Evolutionary conservation across 2,888 invertebrate genomes (phyloP).

Genomic region (Microplitis deprimator): DNA sequence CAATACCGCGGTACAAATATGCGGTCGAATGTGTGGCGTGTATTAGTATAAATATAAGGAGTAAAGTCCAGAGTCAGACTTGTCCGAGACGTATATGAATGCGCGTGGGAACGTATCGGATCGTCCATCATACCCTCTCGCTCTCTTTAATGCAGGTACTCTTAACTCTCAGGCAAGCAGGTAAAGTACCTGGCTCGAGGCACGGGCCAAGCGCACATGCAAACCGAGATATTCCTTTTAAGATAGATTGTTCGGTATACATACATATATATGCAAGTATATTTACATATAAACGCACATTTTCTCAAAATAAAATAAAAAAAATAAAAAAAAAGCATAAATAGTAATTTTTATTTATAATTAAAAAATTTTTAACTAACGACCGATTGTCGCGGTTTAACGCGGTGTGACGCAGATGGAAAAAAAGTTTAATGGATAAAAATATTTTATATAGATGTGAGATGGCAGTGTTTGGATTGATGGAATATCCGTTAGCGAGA

Average conservation of each 20-base stretch:
- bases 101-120: conserved; percentile 69
- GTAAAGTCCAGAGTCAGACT: conserved; percentile 37
- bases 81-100: conserved; percentile 33
- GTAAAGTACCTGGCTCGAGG: conserved; percentile 45
- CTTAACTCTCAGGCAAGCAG: conserved; percentile 17
- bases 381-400: neutral
- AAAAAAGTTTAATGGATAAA: neutral
- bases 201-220: conserved; percentile 34
- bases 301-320: conserved; percentile 20
- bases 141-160: conserved; percentile 38
- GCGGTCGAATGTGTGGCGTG: too few relatives aligned
- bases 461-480: conserved; percentile 21
- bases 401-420: neutral
- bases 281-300: conserved; percentile 11
- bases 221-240: conserved; percentile 14
- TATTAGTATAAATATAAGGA: neutral
- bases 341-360: neutral
- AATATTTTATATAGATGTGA: neutral
- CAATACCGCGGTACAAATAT: conserved; percentile 39
- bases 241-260: conserved; percentile 11
- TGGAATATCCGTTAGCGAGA: conserved; percentile 26
- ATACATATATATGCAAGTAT: too few relatives aligned
- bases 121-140: conserved; percentile 62
- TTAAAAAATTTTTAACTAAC: conserved; percentile 2
- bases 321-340: neutral